Conservation (phyloP, 2,113 vertebrate genomes). For the Ginglymostoma cirratum region DNA sequence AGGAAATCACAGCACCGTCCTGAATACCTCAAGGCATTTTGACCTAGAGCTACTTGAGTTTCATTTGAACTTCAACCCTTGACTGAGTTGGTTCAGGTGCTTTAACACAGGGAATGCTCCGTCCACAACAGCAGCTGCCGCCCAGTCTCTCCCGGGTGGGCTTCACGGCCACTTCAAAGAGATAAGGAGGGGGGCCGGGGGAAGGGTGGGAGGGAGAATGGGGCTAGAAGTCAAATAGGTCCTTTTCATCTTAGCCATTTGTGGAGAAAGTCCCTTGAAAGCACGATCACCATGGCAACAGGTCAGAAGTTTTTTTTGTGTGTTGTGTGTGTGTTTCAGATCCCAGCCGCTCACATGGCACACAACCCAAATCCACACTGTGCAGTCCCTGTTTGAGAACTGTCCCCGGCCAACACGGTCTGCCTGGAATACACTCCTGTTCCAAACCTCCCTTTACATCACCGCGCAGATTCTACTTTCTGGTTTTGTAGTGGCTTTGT, state of each 20-base stretch:
- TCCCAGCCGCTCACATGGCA: neutral
- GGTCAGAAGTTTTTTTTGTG: neutral
- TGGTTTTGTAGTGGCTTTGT: neutral
- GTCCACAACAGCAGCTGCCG: neutral
- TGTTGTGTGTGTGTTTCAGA: too few species aligned
- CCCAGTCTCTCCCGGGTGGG: conserved; percentile 23
- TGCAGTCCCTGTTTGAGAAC: neutral
- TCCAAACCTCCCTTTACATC: neutral
- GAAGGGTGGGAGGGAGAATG: conserved; percentile 8
- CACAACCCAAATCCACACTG: neutral
- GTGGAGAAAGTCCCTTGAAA: conserved; percentile 11
- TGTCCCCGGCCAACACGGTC: neutral
- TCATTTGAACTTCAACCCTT: conserved; percentile 24
- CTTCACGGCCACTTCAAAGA: conserved; percentile 1
- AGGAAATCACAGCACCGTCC: neutral
- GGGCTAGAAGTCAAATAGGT: conserved; percentile 4
- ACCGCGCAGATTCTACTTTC: conserved; percentile 14
- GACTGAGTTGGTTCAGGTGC: conserved; percentile 29
- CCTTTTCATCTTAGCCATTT: conserved; percentile 23
- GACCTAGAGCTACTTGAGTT: conserved; percentile 17
- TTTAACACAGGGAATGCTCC: conserved; percentile 16
- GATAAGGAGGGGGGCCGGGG: neutral
- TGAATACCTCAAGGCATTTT: neutral
- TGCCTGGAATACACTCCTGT: neutral
- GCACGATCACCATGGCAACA: neutral